phyloP scores from a whole-genome alignment of 1,140 invertebrate genomes.

The Uloborus diversus region DNA sequence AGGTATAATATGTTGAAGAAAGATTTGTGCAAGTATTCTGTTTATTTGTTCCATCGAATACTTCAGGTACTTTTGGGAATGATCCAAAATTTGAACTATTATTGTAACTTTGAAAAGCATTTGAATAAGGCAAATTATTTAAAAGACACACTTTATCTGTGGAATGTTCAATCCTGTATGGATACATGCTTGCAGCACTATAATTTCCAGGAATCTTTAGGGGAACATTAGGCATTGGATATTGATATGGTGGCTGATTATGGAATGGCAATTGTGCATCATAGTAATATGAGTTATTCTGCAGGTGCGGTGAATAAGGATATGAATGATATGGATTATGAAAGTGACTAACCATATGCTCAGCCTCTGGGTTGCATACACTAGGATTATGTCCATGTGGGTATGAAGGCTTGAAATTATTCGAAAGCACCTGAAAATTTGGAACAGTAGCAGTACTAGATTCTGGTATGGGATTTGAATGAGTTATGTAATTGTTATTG shows the following conservation, averaged over 20 bases:
- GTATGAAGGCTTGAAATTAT: background rate
- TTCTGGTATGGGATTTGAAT: background rate
- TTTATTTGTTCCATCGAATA: background rate
- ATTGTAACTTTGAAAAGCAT: slow-evolving; percentile 1
- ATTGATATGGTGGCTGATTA: background rate
- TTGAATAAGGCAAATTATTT: slow-evolving; percentile 24
- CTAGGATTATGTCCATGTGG: background rate
- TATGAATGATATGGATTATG: slow-evolving; percentile 1
- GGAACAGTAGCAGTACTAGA: background rate
- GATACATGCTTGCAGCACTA: slow-evolving; percentile 15
- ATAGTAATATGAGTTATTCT: background rate
- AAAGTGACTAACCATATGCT: background rate
- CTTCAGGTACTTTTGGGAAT: slow-evolving; percentile 2
- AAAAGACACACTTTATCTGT: background rate
- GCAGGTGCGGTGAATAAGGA: background rate
- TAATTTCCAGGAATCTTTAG: slow-evolving; percentile 39
- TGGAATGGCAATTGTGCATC: slow-evolving; percentile 2
- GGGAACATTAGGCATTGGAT: slow-evolving; percentile 4
- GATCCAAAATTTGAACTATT: slow-evolving; percentile 7
- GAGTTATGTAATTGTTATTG: slow-evolving; percentile 17
- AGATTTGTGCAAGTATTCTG: slow-evolving; percentile 12
- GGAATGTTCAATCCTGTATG: slow-evolving; percentile 5
- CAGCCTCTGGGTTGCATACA: background rate
- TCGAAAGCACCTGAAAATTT: background rate
- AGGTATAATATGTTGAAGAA: background rate